Evolutionary conservation across 2,797 vertebrate species (phyloP), one percentile per base, ranked within the genome.

Genomic region (Danionella dracula): DNA sequence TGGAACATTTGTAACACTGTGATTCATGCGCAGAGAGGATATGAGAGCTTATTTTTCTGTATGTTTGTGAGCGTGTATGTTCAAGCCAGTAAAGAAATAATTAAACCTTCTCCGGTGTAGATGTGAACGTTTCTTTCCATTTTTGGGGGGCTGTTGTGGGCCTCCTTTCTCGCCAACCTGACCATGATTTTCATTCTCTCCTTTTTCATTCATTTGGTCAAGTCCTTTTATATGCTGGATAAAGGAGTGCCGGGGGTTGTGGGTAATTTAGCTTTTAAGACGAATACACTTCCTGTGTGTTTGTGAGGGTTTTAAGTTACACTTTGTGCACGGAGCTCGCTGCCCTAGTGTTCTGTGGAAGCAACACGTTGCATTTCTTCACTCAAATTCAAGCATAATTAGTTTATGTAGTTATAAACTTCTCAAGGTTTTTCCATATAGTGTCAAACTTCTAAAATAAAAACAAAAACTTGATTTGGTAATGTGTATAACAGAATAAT

Each of bases 81-180:
- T 90, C 86, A 91, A 90, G 86, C 85, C 87, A 90, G 89, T 91
- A 90, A 90, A 90, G 85, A 89, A 89, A 91, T 86, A 86, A 90
- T 90, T 90, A 90, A 91, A 90, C 84, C 83, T 85, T 55, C 73
- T 58, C 23, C 29, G 61, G 38, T 64, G 54, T 65, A 61, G 17
- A 29, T 60, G 27, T 66, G 12, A 10, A 2, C 10, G 21, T 12
- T 10, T 34, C 57, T 66, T 34, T 62, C 64, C 7, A 16, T 46
- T 12, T 48, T 37, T 13, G 38, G 20, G n/a, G n/a, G n/a, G 46
- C 27, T 54, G 23, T 51, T 60, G 62, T 54, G 44, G 66, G 76
- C 75, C 81, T 76, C 79, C 74, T 79, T 75, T 70, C 76, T 49
- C 58, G 78, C 78, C 82, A 82, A 64, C 31, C 75, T 32, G 82